Percentiles rank a stretch among this genome's conserved stretches.
These are phyloP conservation scores for Smutsia gigantea DNA, from an alignment of 2,797 vertebrate genomes.

Conservation along the genomic window DNA sequence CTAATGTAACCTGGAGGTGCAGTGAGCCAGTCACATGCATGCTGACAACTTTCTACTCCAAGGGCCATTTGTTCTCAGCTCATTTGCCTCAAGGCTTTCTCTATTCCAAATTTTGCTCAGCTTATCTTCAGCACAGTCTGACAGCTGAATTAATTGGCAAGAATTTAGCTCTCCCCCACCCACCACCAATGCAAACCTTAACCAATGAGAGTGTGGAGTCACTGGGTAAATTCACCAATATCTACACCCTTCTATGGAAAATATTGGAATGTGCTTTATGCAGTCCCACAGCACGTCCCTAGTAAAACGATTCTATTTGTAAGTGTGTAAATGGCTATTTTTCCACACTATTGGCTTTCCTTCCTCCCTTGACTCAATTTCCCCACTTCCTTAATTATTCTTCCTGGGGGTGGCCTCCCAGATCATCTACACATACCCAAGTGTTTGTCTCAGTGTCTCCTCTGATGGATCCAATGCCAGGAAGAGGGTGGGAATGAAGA, in stretches of 20 bases:
- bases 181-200: not conserved
- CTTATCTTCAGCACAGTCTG: not conserved
- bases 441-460: not conserved
- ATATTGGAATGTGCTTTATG: not conserved
- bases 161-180: not conserved
- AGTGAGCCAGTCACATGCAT: accelerated
- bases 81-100: not conserved
- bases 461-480: not conserved
- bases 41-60: not conserved
- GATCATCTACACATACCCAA: not conserved
- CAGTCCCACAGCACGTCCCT: accelerated
- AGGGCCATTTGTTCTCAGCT: not conserved
- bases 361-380: not conserved
- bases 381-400: not conserved
- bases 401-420: not conserved
- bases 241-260: not conserved
- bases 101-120: not conserved
- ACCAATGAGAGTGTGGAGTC: not conserved
- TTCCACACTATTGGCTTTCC: not conserved
- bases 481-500: not conserved
- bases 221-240: not conserved
- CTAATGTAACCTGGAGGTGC: not conserved
- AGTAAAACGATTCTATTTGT: not conserved
- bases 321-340: not conserved
- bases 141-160: not conserved